Conservation (phyloP, 2,113 vertebrate genomes). For the Hippolais icterina region DNA sequence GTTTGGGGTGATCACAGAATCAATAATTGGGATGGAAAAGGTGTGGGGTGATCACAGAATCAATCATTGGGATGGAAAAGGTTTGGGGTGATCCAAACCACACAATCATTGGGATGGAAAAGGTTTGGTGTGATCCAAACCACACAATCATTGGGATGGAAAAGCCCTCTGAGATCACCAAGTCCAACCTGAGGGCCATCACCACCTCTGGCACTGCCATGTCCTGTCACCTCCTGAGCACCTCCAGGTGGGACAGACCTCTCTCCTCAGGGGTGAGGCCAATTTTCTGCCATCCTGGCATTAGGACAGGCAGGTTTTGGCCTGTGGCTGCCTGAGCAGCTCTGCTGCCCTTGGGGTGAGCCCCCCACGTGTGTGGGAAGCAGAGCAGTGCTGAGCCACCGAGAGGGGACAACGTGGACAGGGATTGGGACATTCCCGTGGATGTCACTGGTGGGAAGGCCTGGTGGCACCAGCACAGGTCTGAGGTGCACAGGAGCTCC, state of each 20-base stretch:
- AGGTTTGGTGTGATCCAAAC: neutral
- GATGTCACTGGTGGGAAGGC: neutral
- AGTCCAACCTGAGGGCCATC: neutral
- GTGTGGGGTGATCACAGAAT: neutral
- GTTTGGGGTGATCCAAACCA: no score
- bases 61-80: neutral
- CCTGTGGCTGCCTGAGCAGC: neutral
- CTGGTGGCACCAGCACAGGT: neutral
- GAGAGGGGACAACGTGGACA: accelerated
- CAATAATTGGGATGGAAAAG: no score
- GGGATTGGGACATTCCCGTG: neutral
- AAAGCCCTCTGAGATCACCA: neutral
- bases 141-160: accelerated
- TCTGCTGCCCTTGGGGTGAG: neutral
- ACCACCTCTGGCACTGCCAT: neutral
- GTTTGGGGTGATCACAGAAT: no score
- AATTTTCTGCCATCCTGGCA: neutral
- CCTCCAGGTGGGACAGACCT: neutral
- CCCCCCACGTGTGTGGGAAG: accelerated
- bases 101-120: no score
- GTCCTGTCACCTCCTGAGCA: accelerated
- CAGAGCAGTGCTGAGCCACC: neutral
- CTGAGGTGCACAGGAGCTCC: neutral
- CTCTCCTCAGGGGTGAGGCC: neutral
- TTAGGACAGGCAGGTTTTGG: neutral